These are phyloP conservation scores for Hymenochirus boettgeri DNA, from an alignment of 2,113 vertebrate species.

Conservation along the genomic window DNA sequence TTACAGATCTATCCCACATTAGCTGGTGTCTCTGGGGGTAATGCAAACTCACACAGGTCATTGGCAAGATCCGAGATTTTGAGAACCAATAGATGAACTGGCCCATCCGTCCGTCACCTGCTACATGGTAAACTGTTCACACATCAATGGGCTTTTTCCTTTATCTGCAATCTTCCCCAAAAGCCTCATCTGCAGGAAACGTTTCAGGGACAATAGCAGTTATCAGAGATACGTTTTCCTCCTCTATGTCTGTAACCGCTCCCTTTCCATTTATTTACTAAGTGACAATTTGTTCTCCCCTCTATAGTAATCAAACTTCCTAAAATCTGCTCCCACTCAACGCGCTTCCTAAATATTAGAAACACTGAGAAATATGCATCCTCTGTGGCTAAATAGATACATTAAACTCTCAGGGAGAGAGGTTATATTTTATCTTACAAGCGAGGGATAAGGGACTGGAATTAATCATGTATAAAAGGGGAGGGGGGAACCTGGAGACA, in stretches of 20 bases:
- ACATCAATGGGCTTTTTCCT: too few species aligned
- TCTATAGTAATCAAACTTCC: background rate
- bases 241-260: background rate
- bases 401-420: background rate
- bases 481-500: background rate
- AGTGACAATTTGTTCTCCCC: background rate
- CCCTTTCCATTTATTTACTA: background rate
- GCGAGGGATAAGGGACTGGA: slow-evolving; percentile 10
- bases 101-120: too few species aligned
- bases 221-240: too few species aligned
- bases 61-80: too few species aligned
- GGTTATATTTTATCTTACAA: background rate
- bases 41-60: too few species aligned
- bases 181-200: too few species aligned
- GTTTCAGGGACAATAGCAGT: too few species aligned
- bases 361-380: background rate
- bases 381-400: background rate
- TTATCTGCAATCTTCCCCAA: too few species aligned
- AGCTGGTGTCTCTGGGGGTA: too few species aligned
- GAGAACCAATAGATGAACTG: too few species aligned
- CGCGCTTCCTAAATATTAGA: slow-evolving; percentile 6
- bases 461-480: slow-evolving; percentile 1
- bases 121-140: too few species aligned
- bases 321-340: background rate
- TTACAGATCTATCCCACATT: too few species aligned